These are phyloP conservation scores for Blastobasis lacticolella DNA, from an alignment of 2,888 invertebrate species.

Conservation along the genomic window DNA sequence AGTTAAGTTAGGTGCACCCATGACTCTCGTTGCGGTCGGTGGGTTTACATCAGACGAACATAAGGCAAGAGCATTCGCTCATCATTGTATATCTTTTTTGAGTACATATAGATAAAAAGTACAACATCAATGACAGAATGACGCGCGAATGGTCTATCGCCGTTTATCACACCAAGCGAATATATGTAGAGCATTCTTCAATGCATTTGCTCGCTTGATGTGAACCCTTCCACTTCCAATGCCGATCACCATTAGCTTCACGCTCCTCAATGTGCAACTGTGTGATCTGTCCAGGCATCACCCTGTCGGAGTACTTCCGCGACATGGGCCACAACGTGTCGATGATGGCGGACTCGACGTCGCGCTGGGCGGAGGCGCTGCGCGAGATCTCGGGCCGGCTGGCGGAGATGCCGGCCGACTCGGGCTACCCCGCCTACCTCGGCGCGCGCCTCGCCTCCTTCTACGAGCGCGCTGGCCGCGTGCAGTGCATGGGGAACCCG, in stretches of 20 bases:
- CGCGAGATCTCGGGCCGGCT: slow-evolving; percentile 99
- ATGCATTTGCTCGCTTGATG: background rate
- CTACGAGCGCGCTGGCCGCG: slow-evolving; percentile 99
- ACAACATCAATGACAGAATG: background rate
- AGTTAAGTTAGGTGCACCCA: too few relatives aligned
- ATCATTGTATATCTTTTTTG: too few relatives aligned
- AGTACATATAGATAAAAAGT: background rate
- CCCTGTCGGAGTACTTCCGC: slow-evolving; percentile 98
- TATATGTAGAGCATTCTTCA: background rate
- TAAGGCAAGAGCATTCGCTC: too few relatives aligned
- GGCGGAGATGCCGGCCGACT: slow-evolving; percentile 99
- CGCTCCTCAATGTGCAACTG: background rate
- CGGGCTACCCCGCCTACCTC: slow-evolving; percentile 99
- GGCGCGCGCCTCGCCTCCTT: slow-evolving; percentile 98
- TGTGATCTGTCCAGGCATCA: slow-evolving; percentile 83
- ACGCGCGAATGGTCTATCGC: background rate
- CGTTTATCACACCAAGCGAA: background rate
- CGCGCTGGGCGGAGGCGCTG: slow-evolving; percentile 99
- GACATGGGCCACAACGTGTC: slow-evolving; percentile 99
- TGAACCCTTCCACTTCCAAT: background rate
- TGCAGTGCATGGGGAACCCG: slow-evolving; percentile 97
- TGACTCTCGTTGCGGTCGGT: too few relatives aligned
- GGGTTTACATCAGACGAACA: too few relatives aligned
- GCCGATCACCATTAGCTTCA: too few relatives aligned
- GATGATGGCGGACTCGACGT: slow-evolving; percentile 99